phyloP scores from a whole-genome alignment of 2,888 invertebrate species.

The Ephialtes manifestator region DNA sequence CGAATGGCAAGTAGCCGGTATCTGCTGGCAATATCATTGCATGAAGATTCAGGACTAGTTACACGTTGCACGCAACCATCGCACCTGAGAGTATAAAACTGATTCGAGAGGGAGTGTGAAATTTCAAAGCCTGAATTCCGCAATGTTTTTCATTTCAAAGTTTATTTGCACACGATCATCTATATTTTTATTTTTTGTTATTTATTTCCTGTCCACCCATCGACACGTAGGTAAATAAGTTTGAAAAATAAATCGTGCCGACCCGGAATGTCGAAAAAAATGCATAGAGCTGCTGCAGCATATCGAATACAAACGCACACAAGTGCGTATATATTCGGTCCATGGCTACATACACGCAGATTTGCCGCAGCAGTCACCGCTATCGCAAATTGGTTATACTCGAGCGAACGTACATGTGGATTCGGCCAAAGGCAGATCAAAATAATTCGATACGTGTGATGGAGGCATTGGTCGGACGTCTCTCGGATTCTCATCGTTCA shows the following conservation, averaged over 20 bases:
- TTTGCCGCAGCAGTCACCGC: constrained; percentile 15
- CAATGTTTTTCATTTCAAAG: constrained; percentile 18
- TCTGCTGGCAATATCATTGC: not conserved
- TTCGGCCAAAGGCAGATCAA: constrained; percentile 5
- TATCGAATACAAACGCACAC: not conserved
- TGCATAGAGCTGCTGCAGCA: not conserved
- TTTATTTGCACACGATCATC: constrained; percentile 1
- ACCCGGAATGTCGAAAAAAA: not conserved
- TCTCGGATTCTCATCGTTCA: constrained; percentile 3
- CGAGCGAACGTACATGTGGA: constrained; percentile 1
- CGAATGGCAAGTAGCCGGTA: not conserved
- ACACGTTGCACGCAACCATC: not conserved
- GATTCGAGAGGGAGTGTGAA: constrained; percentile 19
- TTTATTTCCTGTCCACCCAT: not conserved
- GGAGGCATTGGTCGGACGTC: not conserved
- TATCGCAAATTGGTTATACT: constrained; percentile 33
- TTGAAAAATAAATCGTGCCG: constrained; percentile 20
- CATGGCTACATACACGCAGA: not conserved
- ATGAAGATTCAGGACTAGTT: not conserved
- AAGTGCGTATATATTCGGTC: not conserved
- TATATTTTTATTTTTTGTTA: not conserved
- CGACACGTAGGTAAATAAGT: constrained; percentile 9
- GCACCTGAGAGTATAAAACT: not conserved
- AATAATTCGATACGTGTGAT: constrained; percentile 32
- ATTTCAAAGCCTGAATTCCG: constrained; percentile 53